A percentile compares a stretch with the other conserved stretches of the same genome.
These are phyloP conservation scores for Isichthys henryi DNA, from an alignment of 2,113 vertebrate genomes.

Conservation along the genomic window DNA sequence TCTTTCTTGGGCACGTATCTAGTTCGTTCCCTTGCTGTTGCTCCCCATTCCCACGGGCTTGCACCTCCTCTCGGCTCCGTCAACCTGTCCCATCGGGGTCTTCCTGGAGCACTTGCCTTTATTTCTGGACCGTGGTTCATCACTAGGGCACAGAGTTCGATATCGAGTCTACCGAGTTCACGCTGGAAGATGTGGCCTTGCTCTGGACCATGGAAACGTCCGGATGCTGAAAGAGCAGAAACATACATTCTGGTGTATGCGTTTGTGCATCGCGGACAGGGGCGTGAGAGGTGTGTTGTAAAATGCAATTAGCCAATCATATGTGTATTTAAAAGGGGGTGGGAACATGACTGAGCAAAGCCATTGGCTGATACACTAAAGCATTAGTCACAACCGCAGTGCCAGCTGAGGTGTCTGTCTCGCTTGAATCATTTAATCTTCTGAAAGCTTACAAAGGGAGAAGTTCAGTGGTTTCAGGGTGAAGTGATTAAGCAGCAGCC, in stretches of 20 bases:
- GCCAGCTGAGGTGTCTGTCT: not conserved
- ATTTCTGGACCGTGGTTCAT: not conserved
- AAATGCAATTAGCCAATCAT: not conserved
- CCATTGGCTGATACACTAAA: not conserved
- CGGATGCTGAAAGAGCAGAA: constrained; percentile 20
- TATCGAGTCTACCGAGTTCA: constrained; percentile 18
- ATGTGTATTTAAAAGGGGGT: not conserved
- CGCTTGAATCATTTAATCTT: not conserved
- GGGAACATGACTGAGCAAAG: not conserved
- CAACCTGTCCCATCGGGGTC: not conserved
- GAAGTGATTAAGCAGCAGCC: not conserved
- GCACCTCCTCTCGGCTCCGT: not conserved
- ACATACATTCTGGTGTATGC: not conserved
- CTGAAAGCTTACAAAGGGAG: not conserved
- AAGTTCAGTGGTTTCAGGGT: not conserved
- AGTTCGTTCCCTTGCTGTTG: not conserved
- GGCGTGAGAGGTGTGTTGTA: not conserved
- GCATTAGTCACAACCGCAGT: not conserved
- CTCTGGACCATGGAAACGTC: constrained; percentile 20
- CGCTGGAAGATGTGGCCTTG: not conserved
- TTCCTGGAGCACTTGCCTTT: not conserved
- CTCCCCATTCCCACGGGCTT: not conserved
- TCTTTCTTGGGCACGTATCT: not conserved
- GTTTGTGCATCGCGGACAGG: not conserved
- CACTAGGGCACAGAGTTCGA: constrained; percentile 26